phyloP scores from a whole-genome alignment of 2,888 invertebrate species.

The Drosophila austrosaltans region DNA sequence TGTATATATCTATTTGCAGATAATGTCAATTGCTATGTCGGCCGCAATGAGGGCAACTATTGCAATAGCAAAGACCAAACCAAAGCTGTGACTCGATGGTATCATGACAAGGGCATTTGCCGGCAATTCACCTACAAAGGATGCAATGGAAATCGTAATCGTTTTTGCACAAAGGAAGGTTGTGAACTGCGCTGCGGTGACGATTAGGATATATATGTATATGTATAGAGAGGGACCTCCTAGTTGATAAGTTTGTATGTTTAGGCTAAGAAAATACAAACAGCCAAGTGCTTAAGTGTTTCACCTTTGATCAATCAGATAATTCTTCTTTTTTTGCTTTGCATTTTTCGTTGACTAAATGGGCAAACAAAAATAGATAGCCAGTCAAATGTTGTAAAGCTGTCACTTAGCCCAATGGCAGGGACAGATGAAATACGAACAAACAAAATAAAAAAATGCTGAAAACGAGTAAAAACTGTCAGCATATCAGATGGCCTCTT shows the following conservation, averaged over 20 bases:
- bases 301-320: conserved; percentile 60
- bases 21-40: conserved; percentile 78
- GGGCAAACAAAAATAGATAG: conserved; percentile 43
- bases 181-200: conserved; percentile 90
- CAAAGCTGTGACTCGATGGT: conserved; percentile 85
- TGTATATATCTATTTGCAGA: conserved; percentile 54
- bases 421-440: conserved; percentile 35
- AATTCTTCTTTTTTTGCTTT: neutral
- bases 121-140: conserved; percentile 88
- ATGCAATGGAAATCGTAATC: conserved; percentile 90
- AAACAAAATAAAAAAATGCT: conserved; percentile 31
- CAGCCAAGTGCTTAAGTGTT: conserved; percentile 41
- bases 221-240: neutral
- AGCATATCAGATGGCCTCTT: conserved; percentile 65
- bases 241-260: conserved; percentile 67
- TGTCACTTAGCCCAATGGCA: conserved; percentile 63
- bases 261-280: conserved; percentile 50
- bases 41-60: conserved; percentile 76
- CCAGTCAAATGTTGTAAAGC: conserved; percentile 61
- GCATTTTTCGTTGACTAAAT: conserved; percentile 37
- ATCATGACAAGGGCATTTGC: conserved; percentile 88
- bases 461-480: conserved; percentile 67
- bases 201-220: conserved; percentile 32
- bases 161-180: conserved; percentile 89
- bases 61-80: conserved; percentile 77